A percentile compares a stretch with the other conserved stretches of the same genome.
phyloP scores from a whole-genome alignment of 2,797 vertebrate species.

The Champsocephalus esox region DNA sequence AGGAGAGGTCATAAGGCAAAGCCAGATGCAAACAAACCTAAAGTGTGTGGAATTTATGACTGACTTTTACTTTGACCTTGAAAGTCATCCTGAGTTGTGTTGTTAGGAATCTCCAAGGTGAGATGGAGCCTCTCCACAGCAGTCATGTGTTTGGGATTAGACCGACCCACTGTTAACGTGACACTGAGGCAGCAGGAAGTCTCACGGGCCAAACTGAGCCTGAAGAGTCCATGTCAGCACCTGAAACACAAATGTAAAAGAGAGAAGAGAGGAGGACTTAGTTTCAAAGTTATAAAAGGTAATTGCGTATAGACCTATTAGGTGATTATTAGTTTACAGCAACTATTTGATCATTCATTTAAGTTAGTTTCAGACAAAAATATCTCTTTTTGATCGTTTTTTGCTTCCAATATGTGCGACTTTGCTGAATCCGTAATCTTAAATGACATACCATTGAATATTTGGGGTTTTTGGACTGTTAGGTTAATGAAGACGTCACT shows the following conservation, averaged over 20 bases:
- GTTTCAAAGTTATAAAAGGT: background rate
- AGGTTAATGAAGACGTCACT: too few species aligned
- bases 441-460: background rate
- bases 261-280: background rate
- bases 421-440: background rate
- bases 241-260: background rate
- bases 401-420: background rate
- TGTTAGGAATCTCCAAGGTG: constrained; percentile 18
- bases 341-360: background rate
- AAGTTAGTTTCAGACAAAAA: background rate
- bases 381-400: background rate
- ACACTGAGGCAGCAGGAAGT: constrained; percentile 33
- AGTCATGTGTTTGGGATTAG: constrained; percentile 73
- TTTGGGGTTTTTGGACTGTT: background rate
- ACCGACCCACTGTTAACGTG: constrained; percentile 31
- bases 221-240: background rate
- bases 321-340: background rate
- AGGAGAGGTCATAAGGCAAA: too few species aligned
- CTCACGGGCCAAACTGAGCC: constrained; percentile 9
- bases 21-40: too few species aligned
- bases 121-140: constrained; percentile 24
- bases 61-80: background rate
- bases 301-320: background rate
- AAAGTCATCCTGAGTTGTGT: background rate
- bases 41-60: background rate